phyloP scores from a whole-genome alignment of 2,113 vertebrate species.

The Aviceda subcristata region DNA sequence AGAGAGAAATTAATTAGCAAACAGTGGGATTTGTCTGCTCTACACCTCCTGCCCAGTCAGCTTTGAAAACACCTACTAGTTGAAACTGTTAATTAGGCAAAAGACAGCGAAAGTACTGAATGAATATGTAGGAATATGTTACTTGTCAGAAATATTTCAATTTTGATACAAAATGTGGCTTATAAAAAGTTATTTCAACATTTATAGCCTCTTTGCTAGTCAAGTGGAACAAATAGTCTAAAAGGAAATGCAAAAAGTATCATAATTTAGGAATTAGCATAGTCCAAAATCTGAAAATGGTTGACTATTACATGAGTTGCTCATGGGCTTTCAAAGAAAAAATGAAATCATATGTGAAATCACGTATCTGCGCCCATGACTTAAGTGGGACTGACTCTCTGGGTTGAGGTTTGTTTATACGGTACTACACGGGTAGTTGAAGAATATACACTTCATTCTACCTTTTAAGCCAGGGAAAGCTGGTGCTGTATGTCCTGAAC shows the following conservation, averaged over 20 bases:
- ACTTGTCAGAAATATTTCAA: slow-evolving; percentile 8
- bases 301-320: neutral
- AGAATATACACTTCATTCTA: neutral
- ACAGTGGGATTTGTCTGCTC: neutral
- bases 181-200: neutral
- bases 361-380: accelerated
- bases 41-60: neutral
- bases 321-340: neutral
- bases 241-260: neutral
- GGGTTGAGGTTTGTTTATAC: neutral
- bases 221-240: neutral
- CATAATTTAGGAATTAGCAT: neutral
- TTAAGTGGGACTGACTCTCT: neutral
- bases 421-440: neutral
- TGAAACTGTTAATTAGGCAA: slow-evolving; percentile 32
- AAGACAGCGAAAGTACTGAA: neutral
- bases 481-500: neutral
- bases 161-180: neutral
- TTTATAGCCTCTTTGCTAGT: neutral
- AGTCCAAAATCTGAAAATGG: neutral
- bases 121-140: neutral
- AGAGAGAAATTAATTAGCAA: slow-evolving; percentile 42
- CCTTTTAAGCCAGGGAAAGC: neutral
- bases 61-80: slow-evolving; percentile 21
- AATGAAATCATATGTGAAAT: neutral